Base-by-base conservation (phyloP, 2,113 vertebrate genomes). In the Archilochus colubris region DNA sequence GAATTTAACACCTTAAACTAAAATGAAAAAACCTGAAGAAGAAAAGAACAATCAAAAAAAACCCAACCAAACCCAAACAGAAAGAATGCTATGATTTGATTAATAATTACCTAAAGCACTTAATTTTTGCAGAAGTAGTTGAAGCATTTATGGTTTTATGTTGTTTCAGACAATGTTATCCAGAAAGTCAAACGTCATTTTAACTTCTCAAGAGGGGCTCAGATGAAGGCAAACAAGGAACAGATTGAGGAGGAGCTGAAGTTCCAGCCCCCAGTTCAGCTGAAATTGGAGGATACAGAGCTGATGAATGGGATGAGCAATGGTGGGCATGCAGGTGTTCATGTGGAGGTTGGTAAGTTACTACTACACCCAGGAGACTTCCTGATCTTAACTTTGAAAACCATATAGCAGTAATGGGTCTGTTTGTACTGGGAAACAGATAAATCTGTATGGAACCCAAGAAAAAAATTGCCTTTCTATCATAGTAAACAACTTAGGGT, bases 111-210 rank as follows among this genome's bases (percentile, higher is more conserved):
- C 27, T 69, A 8, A 48, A 33, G 15, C 51, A 33, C 38, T 54
- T 61, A 12, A 59, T 12, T 6, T n/a, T 2, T 62, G 18, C 46
- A 6, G 46, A 68, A 59, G 10, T 31, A 51, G 74, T 67, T 16
- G 22, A 28, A 57, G 9, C 31, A 5, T n/a, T n/a, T n/a, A n/a
- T 63, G 58, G 38, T 51, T 84, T 70, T 31, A 18, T 75, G 33
- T 55, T 6, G 46, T 96, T 91, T 10, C 97, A 99, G 99, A 99
- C 58, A 94, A 97, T 27, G 48, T 97, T 89, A 99, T 99, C 89
- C 99, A 99, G 97, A 99, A 98, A 84, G 96, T 99, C 75, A 99
- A 99, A 94, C 98, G 97, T 63, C 98, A 98, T 61, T 99, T 99
- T 97, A 99, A 98, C 94, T 95, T 92, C 22, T 94, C 66, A 2